Base-by-base conservation (phyloP, 2,113 vertebrate species). In the Pipra filicauda region DNA sequence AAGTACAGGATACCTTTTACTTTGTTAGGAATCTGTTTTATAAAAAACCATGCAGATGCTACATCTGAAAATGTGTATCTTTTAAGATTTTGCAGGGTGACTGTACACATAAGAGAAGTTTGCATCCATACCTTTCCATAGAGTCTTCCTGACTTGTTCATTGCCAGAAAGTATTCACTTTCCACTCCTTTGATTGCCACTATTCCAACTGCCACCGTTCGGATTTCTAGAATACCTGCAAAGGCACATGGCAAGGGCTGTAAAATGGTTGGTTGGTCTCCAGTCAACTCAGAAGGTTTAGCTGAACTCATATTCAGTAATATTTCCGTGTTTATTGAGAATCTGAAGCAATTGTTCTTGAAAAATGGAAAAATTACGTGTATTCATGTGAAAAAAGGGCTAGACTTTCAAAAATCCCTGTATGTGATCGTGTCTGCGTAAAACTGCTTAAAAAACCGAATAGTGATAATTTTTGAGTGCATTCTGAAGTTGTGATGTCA, bases 111-210 rank as follows among this genome's bases (percentile, higher is more conserved):
- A 61, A 44, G 37, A 65, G 79, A 88, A 66, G 19, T 61, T 96
- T 70, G 28, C 58, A 69, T 94, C 54, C 93, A 93, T 99, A 99
- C 99, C 99, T 99, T 99, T 97, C 99, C 99, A 96, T 99, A 99
- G 89, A 99, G 98, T 88, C 98, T 98, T 97, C 99, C 99, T 93
- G 98, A 98, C 91, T 98, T 99, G 97, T 98, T 99, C 99, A 99
- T 99, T 85, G 98, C 98, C 96, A 99, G 98, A 61, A 99, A 99
- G 74, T 98, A 99, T 98, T 99, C 99, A 96, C 99, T 99, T 97
- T 99, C 99, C 92, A 99, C 98, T 66, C 99, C 99, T 98, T 99
- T 99, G 96, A 99, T 99, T 91, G 99, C 99, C 97, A 99, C 98
- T 78, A 99, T 98, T 83, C 99, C 99, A 96, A 99, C 99, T 16